These are phyloP conservation scores for Tautogolabrus adspersus DNA, from an alignment of 2,113 vertebrate genomes.

Conservation along the genomic window DNA sequence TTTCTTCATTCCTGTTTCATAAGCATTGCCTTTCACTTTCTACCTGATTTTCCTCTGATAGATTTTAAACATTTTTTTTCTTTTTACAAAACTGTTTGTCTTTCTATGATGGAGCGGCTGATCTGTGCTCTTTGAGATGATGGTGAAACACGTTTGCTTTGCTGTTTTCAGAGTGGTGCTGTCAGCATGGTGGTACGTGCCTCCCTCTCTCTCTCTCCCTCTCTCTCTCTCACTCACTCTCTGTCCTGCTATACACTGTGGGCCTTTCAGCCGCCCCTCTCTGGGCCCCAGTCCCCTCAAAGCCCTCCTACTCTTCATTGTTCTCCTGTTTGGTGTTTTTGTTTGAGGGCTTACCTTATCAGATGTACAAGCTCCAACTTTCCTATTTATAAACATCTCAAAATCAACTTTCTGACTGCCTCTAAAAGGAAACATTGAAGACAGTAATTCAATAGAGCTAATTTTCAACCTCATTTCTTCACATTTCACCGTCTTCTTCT, in stretches of 20 bases:
- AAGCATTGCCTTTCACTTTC: not conserved
- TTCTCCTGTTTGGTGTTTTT: conserved; percentile 74
- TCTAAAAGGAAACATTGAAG: not conserved
- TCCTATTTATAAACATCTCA: conserved; percentile 54
- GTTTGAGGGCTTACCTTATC: conserved; percentile 70
- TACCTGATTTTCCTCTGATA: not conserved
- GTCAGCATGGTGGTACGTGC: conserved; percentile 53
- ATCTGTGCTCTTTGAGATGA: conserved; percentile 23
- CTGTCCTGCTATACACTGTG: conserved; percentile 50
- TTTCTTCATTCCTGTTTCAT: too few relatives aligned
- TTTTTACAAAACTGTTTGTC: not conserved
- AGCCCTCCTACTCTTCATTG: conserved; percentile 77
- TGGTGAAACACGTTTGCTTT: conserved; percentile 39
- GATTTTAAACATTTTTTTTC: not conserved
- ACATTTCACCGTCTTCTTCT: conserved; percentile 14
- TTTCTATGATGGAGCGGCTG: conserved; percentile 14
- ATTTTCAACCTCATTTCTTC: conserved; percentile 28
- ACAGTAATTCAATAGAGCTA: not conserved
- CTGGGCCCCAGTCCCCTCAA: conserved; percentile 71
- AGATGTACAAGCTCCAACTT: conserved; percentile 56
- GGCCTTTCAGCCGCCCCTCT: conserved; percentile 72
- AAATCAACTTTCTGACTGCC: conserved; percentile 14
- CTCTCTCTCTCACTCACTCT: not conserved
- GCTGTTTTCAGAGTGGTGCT: conserved; percentile 49
- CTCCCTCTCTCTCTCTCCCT: conserved; percentile 12